Conservation (phyloP, 2,113 vertebrate genomes). For the Mesembrinibis cayennensis region DNA sequence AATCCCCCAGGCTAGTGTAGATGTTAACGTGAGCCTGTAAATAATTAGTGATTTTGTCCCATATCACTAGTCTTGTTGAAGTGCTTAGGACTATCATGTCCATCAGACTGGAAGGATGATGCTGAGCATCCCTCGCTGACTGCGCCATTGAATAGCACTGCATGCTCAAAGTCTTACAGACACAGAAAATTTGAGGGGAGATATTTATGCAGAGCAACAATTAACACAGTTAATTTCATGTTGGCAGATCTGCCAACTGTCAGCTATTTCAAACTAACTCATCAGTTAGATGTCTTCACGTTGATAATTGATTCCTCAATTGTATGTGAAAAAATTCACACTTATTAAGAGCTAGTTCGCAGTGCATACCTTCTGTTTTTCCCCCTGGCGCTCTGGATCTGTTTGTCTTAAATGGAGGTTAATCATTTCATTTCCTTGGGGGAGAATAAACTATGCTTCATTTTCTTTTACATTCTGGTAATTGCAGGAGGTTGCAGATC, state of each 20-base stretch:
- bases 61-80: not conserved
- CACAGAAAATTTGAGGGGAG: not conserved
- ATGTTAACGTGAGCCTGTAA: not conserved
- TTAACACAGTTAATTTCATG: slow-evolving; percentile 56
- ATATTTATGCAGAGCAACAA: not conserved
- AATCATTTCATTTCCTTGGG: slow-evolving; percentile 47
- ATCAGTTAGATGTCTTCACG: not conserved
- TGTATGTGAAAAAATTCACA: slow-evolving; percentile 16
- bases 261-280: slow-evolving; percentile 41
- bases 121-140: not conserved
- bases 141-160: not conserved
- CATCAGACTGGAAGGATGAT: not conserved
- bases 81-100: not conserved
- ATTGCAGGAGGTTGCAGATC: slow-evolving; percentile 22
- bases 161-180: not conserved
- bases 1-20: not conserved
- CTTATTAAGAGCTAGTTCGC: slow-evolving; percentile 33
- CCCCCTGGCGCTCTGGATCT: not conserved
- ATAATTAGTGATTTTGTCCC: not conserved
- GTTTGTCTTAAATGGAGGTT: slow-evolving; percentile 44
- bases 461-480: slow-evolving; percentile 31
- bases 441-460: slow-evolving; percentile 19
- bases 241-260: slow-evolving; percentile 26
- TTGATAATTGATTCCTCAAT: slow-evolving; percentile 58
- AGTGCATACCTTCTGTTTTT: not conserved